Evolutionary conservation across 2,888 invertebrate species (phyloP).

Genomic region (Phrixothrix hirtus): DNA sequence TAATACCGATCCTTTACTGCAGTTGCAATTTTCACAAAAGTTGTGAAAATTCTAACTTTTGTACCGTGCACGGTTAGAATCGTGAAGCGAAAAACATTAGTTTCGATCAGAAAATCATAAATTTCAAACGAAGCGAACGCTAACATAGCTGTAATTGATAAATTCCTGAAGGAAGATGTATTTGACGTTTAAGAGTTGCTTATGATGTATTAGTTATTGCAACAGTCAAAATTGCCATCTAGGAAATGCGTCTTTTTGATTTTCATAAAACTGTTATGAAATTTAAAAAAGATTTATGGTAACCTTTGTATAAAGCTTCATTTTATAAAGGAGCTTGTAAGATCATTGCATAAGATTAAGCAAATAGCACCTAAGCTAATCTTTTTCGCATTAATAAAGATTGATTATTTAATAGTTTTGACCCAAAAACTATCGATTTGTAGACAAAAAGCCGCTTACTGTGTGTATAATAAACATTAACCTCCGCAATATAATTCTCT

Average conservation of each 20-base stretch:
- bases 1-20: neutral
- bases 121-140: conserved; percentile 16
- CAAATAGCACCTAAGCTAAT: conserved; percentile 15
- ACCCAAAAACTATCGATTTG: conserved; percentile 19
- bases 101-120: conserved; percentile 15
- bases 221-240: conserved; percentile 9
- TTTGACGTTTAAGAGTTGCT: conserved; percentile 13
- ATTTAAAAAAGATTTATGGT: neutral
- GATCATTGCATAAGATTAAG: conserved; percentile 8
- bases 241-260: conserved; percentile 1
- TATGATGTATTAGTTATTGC: conserved; percentile 7
- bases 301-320: neutral
- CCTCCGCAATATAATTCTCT: no score
- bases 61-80: no score
- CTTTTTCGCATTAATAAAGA: conserved; percentile 16
- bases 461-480: no score
- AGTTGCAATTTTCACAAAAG: neutral
- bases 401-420: conserved; percentile 24
- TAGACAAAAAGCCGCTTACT: conserved; percentile 2
- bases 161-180: conserved; percentile 11
- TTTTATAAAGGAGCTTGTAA: neutral
- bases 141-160: conserved; percentile 14
- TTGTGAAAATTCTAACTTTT: neutral
- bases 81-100: conserved; percentile 2
- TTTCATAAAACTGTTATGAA: neutral